phyloP scores from a whole-genome alignment of 2,797 vertebrate genomes.

The Rhincodon typus region DNA sequence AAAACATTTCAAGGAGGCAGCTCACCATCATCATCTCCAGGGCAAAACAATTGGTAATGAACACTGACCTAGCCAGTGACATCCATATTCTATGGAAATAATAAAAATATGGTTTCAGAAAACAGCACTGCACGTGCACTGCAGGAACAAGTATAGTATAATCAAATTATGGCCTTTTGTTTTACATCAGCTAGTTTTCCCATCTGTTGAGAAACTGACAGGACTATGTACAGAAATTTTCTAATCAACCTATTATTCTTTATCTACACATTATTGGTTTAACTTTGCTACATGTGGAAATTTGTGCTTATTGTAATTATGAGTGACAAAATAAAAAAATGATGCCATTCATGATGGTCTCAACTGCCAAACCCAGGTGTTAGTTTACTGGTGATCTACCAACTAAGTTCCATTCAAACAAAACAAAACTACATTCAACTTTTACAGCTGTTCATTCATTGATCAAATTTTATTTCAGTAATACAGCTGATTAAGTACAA shows the following conservation, averaged over 20 bases:
- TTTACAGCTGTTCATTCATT: constrained; percentile 55
- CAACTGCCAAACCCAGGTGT: not conserved
- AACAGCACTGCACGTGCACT: not conserved
- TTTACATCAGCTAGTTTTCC: not conserved
- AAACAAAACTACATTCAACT: constrained; percentile 44
- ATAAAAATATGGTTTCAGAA: not conserved
- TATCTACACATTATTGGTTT: not conserved
- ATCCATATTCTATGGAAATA: too few relatives aligned
- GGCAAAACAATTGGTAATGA: too few relatives aligned
- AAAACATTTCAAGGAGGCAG: too few relatives aligned
- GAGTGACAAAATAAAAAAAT: not conserved
- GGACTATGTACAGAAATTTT: too few relatives aligned
- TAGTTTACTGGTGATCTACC: not conserved
- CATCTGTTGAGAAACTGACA: too few relatives aligned
- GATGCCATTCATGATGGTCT: not conserved
- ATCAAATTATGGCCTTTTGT: not conserved
- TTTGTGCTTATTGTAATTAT: not conserved
- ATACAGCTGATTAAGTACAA: constrained; percentile 54
- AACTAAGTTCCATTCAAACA: not conserved
- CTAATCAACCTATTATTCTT: not conserved
- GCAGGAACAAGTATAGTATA: not conserved
- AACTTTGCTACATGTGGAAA: not conserved
- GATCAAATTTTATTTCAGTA: constrained; percentile 49
- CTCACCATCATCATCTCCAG: too few relatives aligned
- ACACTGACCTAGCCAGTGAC: too few relatives aligned